These are phyloP conservation scores for Melanotaenia parkinsoni DNA, from an alignment of 2,797 vertebrate species.

Conservation along the genomic window DNA sequence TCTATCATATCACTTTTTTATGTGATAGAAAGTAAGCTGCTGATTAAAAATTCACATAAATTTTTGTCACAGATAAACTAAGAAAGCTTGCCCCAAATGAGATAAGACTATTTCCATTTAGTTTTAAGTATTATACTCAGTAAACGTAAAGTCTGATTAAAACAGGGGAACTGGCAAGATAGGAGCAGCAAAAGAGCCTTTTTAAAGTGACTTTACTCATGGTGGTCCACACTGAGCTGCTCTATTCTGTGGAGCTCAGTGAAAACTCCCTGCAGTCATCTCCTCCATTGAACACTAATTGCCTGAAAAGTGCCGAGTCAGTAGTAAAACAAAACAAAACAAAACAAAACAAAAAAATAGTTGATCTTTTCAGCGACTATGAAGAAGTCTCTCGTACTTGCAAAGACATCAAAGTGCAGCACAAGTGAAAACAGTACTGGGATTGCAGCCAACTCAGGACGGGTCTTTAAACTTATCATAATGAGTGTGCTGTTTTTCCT, in stretches of 20 bases:
- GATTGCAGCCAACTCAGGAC: constrained; percentile 48
- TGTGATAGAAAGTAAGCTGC: too few species aligned
- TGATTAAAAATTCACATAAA: too few species aligned
- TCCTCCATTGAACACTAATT: constrained; percentile 58
- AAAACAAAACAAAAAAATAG: constrained; percentile 39
- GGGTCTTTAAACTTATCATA: constrained; percentile 67
- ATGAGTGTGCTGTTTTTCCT: constrained; percentile 61
- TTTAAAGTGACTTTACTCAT: constrained; percentile 13
- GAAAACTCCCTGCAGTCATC: constrained; percentile 44
- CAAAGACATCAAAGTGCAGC: constrained; percentile 61
- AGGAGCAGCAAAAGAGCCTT: neutral
- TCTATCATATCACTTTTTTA: too few species aligned
- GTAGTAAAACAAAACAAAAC: constrained; percentile 43
- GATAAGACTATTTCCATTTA: neutral
- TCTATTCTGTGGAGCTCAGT: constrained; percentile 22
- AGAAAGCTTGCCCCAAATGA: neutral
- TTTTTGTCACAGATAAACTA: too few species aligned
- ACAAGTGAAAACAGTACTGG: constrained; percentile 49
- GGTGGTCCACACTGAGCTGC: constrained; percentile 35
- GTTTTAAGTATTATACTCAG: neutral
- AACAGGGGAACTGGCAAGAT: neutral
- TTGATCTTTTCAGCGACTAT: constrained; percentile 36
- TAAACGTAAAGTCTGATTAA: neutral
- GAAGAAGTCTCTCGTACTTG: constrained; percentile 59
- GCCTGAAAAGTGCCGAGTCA: constrained; percentile 61